Evolutionary conservation across 2,888 invertebrate genomes (phyloP).

Genomic region (Melipona beecheii): DNA sequence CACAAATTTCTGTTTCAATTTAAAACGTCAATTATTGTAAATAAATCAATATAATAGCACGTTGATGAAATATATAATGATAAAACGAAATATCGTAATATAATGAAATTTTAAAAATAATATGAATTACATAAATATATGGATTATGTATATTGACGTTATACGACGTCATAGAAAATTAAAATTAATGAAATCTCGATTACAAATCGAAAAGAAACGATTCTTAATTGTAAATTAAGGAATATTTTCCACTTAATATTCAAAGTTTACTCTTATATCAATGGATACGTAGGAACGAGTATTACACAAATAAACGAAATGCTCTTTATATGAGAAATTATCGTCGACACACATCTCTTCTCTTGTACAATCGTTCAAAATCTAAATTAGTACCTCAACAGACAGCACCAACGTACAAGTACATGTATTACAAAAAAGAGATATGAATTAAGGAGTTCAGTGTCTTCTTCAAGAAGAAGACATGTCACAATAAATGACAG

Average conservation of each 20-base stretch:
- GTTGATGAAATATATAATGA: not conserved
- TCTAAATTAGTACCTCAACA: not conserved
- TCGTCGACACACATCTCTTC: not conserved
- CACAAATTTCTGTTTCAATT: not conserved
- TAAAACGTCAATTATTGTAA: not conserved
- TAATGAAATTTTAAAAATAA: not conserved
- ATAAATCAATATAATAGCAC: not conserved
- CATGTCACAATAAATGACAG: too few relatives aligned
- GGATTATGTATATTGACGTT: too few relatives aligned
- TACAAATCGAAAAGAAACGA: not conserved
- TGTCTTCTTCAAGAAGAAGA: too few relatives aligned
- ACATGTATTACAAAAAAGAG: not conserved
- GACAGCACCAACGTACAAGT: not conserved
- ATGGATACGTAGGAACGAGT: slow-evolving; percentile 40
- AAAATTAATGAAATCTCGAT: not conserved
- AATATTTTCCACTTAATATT: not conserved
- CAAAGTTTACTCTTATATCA: not conserved
- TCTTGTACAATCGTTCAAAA: not conserved
- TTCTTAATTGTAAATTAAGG: not conserved
- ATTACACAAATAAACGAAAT: slow-evolving; percentile 24
- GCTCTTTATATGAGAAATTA: not conserved
- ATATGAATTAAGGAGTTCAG: not conserved
- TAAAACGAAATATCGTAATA: not conserved
- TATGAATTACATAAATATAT: too few relatives aligned
- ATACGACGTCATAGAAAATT: not conserved